A percentile compares a stretch with the other conserved stretches of the same genome.
These are phyloP conservation scores for Octomys mimax DNA, from an alignment of 2,797 vertebrate genomes.

Conservation along the genomic window DNA sequence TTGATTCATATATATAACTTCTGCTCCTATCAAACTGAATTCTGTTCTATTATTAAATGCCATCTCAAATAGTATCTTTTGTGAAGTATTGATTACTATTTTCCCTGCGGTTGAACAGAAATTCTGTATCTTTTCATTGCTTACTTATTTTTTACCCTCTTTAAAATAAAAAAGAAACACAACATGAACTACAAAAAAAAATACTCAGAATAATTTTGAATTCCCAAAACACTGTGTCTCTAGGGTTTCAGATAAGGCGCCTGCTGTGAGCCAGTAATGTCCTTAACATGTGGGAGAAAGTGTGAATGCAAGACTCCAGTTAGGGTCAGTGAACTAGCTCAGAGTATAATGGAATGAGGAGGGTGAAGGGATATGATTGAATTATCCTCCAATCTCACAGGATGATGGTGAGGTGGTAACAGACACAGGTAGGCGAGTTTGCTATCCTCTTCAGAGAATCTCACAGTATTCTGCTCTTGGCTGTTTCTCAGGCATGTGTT, in stretches of 20 bases:
- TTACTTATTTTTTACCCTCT: too few relatives aligned
- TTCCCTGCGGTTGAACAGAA: too few relatives aligned
- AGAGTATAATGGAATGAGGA: neutral
- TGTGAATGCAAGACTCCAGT: neutral
- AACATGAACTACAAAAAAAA: neutral
- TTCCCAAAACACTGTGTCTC: neutral
- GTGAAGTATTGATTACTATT: too few relatives aligned
- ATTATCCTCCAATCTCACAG: neutral
- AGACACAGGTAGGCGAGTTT: neutral
- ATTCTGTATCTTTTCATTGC: too few relatives aligned
- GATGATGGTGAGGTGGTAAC: neutral
- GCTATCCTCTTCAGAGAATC: neutral
- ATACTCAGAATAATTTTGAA: conserved; percentile 54
- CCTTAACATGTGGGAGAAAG: neutral
- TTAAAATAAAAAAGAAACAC: too few relatives aligned
- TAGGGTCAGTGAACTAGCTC: neutral
- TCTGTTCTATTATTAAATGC: neutral
- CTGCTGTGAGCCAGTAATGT: neutral
- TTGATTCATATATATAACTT: neutral
- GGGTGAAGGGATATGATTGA: neutral
- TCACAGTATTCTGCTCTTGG: neutral
- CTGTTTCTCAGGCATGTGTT: neutral
- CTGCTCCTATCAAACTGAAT: neutral
- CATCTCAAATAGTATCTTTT: neutral
- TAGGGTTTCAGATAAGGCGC: neutral